These are phyloP conservation scores for Trachelus iudaicus DNA, from an alignment of 2,888 invertebrate genomes.

Conservation along the genomic window DNA sequence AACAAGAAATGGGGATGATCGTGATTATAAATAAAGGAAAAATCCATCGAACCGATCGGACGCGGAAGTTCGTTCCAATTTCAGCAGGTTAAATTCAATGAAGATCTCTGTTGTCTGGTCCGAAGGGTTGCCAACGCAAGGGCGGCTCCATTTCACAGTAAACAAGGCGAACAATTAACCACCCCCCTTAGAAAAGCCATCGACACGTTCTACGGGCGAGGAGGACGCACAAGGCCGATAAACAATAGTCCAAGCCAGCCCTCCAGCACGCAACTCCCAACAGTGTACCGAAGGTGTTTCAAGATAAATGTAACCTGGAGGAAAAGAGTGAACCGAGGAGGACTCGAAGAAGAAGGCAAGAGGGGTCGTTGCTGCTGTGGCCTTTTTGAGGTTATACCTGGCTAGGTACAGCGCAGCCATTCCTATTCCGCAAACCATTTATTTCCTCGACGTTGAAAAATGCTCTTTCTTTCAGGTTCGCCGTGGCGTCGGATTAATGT, in stretches of 20 bases:
- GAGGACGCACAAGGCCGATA: not conserved
- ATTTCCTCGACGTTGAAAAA: slow-evolving; percentile 50
- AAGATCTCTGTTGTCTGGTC: not conserved
- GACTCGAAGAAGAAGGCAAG: not conserved
- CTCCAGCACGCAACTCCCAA: not conserved
- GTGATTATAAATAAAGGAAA: too few species aligned
- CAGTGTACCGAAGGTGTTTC: slow-evolving; percentile 1
- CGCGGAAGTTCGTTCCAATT: not conserved
- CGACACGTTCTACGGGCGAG: not conserved
- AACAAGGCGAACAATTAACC: not conserved
- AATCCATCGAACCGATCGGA: not conserved
- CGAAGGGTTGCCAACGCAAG: not conserved
- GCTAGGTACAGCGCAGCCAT: slow-evolving; percentile 1
- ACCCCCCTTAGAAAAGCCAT: not conserved
- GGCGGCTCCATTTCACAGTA: not conserved
- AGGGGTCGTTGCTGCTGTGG: not conserved
- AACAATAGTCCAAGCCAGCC: not conserved
- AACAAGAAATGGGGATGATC: not conserved
- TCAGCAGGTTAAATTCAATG: not conserved
- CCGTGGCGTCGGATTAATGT: slow-evolving; percentile 33
- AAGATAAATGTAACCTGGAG: slow-evolving; percentile 14
- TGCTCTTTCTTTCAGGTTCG: slow-evolving; percentile 37
- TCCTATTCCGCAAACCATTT: slow-evolving; percentile 44
- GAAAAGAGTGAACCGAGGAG: not conserved
- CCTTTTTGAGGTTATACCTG: not conserved